phyloP scores from a whole-genome alignment of 2,888 invertebrate genomes.

The Psylliodes chrysocephalus region DNA sequence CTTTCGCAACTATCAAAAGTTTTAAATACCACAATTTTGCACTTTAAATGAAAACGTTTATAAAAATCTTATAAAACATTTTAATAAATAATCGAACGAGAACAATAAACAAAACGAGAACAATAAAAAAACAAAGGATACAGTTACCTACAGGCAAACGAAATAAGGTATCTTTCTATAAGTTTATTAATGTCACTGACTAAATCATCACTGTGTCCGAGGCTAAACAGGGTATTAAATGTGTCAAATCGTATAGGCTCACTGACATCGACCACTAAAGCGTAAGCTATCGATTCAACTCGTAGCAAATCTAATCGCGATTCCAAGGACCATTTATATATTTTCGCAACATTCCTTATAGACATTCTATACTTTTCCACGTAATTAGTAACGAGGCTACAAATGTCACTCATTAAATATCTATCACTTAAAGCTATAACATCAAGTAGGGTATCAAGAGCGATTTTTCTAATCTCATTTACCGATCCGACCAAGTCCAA shows the following conservation, averaged over 20 bases:
- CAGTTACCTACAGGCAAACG: too few species aligned
- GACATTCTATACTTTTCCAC: conserved; percentile 68
- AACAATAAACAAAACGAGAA: too few species aligned
- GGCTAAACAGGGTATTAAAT: conserved; percentile 66
- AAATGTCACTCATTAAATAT: conserved; percentile 68
- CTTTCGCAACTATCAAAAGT: too few species aligned
- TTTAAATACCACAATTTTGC: too few species aligned
- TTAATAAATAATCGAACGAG: too few species aligned
- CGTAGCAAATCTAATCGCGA: conserved; percentile 72
- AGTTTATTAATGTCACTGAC: conserved; percentile 66
- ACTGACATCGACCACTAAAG: conserved; percentile 67
- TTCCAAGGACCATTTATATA: conserved; percentile 71
- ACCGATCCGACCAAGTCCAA: conserved; percentile 67
- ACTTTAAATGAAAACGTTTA: too few species aligned
- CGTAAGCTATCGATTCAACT: conserved; percentile 70
- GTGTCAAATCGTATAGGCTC: conserved; percentile 64
- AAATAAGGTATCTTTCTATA: conserved; percentile 51
- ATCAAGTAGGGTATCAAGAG: conserved; percentile 65
- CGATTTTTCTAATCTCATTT: conserved; percentile 58
- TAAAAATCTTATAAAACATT: too few species aligned
- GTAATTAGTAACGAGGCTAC: conserved; percentile 66
- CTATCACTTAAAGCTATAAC: conserved; percentile 69
- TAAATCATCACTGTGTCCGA: conserved; percentile 68
- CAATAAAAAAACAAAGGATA: too few species aligned
- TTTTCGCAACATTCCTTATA: conserved; percentile 66